A percentile compares a stretch with the other conserved stretches of the same genome.
These are phyloP conservation scores for Vulpes lagopus DNA, from an alignment of 2,113 vertebrate species.

Conservation along the genomic window DNA sequence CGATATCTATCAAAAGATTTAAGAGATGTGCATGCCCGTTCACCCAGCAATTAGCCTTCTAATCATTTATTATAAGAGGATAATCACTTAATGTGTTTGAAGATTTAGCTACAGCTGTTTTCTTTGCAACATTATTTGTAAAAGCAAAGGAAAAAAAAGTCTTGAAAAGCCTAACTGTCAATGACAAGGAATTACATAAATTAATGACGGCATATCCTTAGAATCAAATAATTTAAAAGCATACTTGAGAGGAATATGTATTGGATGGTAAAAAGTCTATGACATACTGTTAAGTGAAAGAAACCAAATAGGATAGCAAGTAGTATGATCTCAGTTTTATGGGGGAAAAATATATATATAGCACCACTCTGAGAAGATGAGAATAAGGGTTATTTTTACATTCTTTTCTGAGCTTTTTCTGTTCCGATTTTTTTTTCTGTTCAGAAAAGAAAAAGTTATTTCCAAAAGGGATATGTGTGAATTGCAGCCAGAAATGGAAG, in stretches of 20 bases:
- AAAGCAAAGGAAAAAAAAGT: background rate
- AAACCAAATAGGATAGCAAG: background rate
- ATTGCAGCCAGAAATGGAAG: background rate
- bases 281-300: background rate
- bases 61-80: constrained; percentile 21
- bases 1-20: constrained; percentile 44
- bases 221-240: constrained; percentile 14
- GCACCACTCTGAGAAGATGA: background rate
- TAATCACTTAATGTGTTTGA: background rate
- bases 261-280: background rate
- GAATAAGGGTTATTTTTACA: background rate
- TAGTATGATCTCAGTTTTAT: background rate
- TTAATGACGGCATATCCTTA: background rate
- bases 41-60: constrained; percentile 23
- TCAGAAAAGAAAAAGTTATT: constrained; percentile 17
- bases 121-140: background rate
- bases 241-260: background rate
- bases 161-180: background rate
- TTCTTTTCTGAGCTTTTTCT: background rate
- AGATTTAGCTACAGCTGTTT: constrained; percentile 5
- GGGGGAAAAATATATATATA: background rate
- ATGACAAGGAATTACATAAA: background rate
- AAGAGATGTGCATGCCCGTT: background rate
- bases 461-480: background rate
- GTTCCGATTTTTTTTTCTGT: background rate